Percentiles rank a stretch among this genome's conserved stretches.
phyloP scores from a whole-genome alignment of 2,888 invertebrate genomes.

The Lasioglossum marginatum region DNA sequence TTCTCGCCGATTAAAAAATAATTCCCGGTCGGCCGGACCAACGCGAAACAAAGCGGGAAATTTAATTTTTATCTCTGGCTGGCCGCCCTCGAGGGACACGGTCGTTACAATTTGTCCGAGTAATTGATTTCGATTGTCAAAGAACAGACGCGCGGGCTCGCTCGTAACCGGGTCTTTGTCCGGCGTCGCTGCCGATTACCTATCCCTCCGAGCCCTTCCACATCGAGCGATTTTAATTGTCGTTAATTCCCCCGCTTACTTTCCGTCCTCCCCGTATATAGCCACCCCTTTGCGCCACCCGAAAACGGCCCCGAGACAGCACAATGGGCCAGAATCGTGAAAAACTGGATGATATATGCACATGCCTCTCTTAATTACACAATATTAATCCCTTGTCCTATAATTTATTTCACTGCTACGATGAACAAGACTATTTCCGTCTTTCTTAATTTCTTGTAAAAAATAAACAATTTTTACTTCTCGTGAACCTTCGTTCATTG shows the following conservation, averaged over 20 bases:
- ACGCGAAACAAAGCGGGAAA: constrained; percentile 37
- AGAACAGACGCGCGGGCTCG: constrained; percentile 13
- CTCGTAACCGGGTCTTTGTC: constrained; percentile 30
- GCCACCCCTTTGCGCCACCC: not conserved
- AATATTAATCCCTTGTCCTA: no score
- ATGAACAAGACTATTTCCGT: not conserved
- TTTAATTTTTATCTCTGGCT: constrained; percentile 35
- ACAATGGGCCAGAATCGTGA: not conserved
- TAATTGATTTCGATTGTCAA: constrained; percentile 51
- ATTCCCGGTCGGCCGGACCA: constrained; percentile 17
- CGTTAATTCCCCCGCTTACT: constrained; percentile 21
- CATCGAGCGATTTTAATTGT: constrained; percentile 30
- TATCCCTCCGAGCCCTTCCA: not conserved
- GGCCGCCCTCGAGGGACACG: not conserved
- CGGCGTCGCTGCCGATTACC: constrained; percentile 23
- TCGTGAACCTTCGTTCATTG: not conserved
- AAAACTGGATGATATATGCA: not conserved
- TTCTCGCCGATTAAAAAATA: constrained; percentile 30
- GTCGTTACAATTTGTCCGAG: constrained; percentile 46
- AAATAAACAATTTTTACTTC: not conserved
- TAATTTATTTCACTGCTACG: no score
- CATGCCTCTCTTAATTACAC: not conserved
- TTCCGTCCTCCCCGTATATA: not conserved
- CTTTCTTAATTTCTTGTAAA: not conserved
- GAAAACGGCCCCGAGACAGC: not conserved